Base-by-base conservation (phyloP, 2,888 invertebrate genomes). In the Eledone cirrhosa region DNA sequence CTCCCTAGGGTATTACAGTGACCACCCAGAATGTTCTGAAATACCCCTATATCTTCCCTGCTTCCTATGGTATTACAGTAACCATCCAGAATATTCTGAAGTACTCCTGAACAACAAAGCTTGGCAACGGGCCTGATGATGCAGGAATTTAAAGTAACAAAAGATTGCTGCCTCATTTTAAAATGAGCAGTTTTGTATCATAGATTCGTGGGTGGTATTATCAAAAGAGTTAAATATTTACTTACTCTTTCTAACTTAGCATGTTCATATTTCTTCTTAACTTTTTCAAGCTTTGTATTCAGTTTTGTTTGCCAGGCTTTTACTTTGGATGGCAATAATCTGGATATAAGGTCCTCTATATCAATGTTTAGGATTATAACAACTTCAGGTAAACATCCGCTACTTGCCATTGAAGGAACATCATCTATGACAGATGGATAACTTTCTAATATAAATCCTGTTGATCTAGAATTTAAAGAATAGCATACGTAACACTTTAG, bases 361-460 rank as follows among this genome's bases (percentile, higher is more conserved):
- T 89, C 88, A 0, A 88, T 87, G 14, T 84, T 84, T n/a, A 91
- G 81, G 47, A 90, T 82, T 31, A 91, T 81, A 14, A 86, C 88
- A n/a, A 87, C 87, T 82, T 91, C 91, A 3, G 90, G 90, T 81
- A 88, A 90, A 77, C 90, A 82, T 13, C 90, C 90, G 31, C 83
- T 81, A 77, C 89, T 89, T 5, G 86, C 84, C 78, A 91, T 78
- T 82, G 86, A 90, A 13, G 84, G 83, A n/a, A 85, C 86, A 80
- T 91, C 91, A 13, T 90, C 90, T 27, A 85, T 82, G 22, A 87
- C 89, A 24, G 89, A 82, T 8, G 91, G 91, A 80, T 90, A 91
- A 27, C 90, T 91, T 80, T 91, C 91, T 80, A 91, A 83, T 16
- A 91, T 84, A 82, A 91, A 90, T 0, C 91, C 91, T 59, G 89